These are phyloP conservation scores for Corythaixoides concolor DNA, from an alignment of 2,113 vertebrate species.

Conservation along the genomic window DNA sequence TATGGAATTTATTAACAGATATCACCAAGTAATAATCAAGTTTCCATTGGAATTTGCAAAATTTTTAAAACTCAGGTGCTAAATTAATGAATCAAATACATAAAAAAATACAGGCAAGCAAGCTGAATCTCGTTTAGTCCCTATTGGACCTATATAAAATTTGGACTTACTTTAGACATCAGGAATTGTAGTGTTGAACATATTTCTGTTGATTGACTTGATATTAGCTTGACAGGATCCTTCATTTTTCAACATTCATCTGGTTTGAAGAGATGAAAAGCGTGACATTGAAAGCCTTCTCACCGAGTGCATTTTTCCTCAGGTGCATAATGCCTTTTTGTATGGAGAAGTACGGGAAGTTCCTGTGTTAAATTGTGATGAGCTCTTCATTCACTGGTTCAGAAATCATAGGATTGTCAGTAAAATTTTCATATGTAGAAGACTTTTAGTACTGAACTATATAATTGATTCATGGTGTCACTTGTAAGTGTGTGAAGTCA, in stretches of 20 bases:
- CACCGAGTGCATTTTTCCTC: background rate
- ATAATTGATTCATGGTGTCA: background rate
- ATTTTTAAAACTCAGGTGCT: background rate
- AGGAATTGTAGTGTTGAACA: background rate
- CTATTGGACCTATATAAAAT: background rate
- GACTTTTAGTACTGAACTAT: background rate
- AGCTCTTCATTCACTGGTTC: background rate
- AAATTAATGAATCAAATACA: background rate
- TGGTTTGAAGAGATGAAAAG: background rate
- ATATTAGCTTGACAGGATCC: background rate
- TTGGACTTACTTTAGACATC: background rate
- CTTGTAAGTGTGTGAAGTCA: background rate
- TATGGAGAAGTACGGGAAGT: background rate
- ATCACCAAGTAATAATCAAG: background rate
- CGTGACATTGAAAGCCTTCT: background rate
- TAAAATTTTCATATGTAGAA: fast-evolving
- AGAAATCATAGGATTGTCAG: background rate
- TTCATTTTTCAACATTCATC: background rate
- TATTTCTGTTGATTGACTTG: background rate
- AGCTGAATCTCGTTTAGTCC: background rate
- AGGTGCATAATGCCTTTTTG: background rate
- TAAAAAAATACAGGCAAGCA: background rate
- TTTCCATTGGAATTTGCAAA: background rate
- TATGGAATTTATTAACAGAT: background rate
- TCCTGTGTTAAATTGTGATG: background rate